phyloP scores from a whole-genome alignment of 2,113 vertebrate genomes.

The Caranx melampygus region DNA sequence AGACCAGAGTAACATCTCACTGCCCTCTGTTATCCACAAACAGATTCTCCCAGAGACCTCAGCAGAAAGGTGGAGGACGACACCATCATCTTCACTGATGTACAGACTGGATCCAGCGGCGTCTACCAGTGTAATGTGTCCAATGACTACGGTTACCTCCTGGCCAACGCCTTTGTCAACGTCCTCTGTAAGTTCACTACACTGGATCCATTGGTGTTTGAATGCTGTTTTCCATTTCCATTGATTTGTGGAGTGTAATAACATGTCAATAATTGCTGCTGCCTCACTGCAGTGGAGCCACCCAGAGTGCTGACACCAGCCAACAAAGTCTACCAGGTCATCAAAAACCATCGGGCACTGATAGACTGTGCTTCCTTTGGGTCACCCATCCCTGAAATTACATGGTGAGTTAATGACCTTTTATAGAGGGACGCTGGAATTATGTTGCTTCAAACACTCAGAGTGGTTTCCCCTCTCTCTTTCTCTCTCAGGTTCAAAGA shows the following conservation, averaged over 20 bases:
- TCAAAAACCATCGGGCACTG: constrained; percentile 86
- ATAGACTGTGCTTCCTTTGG: constrained; percentile 93
- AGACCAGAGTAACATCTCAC: neutral
- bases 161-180: constrained; percentile 96
- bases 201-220: neutral
- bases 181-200: constrained; percentile 90
- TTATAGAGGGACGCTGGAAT: neutral
- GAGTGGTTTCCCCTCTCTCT: neutral
- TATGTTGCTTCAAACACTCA: constrained; percentile 8
- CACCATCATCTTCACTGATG: constrained; percentile 91
- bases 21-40: neutral
- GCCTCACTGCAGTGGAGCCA: constrained; percentile 88
- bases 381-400: constrained; percentile 92
- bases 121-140: constrained; percentile 98
- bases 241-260: constrained; percentile 39
- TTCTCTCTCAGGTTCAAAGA: constrained; percentile 90
- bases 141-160: constrained; percentile 93
- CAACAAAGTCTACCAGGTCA: constrained; percentile 93
- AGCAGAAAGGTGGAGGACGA: constrained; percentile 94
- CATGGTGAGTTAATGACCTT: constrained; percentile 86
- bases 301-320: constrained; percentile 91
- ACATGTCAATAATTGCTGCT: constrained; percentile 41
- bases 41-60: constrained; percentile 91
- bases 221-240: constrained; percentile 17
- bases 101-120: constrained; percentile 91